These are phyloP conservation scores for Prosopocoilus inquinatus DNA, from an alignment of 2,888 invertebrate species.

Conservation along the genomic window DNA sequence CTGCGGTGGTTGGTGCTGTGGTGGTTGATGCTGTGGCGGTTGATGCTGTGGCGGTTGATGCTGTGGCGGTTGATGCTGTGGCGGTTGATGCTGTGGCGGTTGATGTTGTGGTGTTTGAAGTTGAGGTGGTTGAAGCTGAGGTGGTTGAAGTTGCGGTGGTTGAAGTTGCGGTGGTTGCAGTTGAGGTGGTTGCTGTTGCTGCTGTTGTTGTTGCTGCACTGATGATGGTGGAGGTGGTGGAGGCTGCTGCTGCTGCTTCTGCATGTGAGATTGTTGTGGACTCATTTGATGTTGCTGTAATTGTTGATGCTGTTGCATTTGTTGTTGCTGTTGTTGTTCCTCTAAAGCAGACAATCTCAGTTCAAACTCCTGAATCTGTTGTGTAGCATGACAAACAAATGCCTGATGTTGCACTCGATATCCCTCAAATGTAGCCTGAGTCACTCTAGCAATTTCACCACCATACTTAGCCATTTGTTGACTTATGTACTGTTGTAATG, in stretches of 20 bases:
- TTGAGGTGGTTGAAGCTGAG: no score
- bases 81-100: conserved; percentile 31
- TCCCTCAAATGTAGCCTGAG: conserved; percentile 69
- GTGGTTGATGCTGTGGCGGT: no score
- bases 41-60: not conserved
- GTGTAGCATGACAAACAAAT: conserved; percentile 87
- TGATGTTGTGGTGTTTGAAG: conserved; percentile 33
- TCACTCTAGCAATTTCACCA: conserved; percentile 56
- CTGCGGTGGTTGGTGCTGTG: conserved; percentile 38
- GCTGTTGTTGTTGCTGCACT: no score
- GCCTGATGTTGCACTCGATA: conserved; percentile 86
- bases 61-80: conserved; percentile 39
- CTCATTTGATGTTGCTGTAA: conserved; percentile 14
- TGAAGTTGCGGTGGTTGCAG: conserved; percentile 45
- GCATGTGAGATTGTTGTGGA: conserved; percentile 42
- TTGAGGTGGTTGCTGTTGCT: conserved; percentile 32
- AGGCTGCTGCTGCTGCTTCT: conserved; percentile 53
- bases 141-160: not conserved
- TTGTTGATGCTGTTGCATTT: not conserved
- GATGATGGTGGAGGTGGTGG: no score
- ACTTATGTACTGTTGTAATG: conserved; percentile 88
- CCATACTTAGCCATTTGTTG: conserved; percentile 78
- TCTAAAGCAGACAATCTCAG: conserved; percentile 66
- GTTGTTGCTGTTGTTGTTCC: conserved; percentile 41
- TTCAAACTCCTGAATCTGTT: conserved; percentile 82